Percentiles rank a stretch among this genome's conserved stretches.
Evolutionary conservation across 2,888 invertebrate genomes (phyloP).

Genomic region (Dexiosoma caninum): DNA sequence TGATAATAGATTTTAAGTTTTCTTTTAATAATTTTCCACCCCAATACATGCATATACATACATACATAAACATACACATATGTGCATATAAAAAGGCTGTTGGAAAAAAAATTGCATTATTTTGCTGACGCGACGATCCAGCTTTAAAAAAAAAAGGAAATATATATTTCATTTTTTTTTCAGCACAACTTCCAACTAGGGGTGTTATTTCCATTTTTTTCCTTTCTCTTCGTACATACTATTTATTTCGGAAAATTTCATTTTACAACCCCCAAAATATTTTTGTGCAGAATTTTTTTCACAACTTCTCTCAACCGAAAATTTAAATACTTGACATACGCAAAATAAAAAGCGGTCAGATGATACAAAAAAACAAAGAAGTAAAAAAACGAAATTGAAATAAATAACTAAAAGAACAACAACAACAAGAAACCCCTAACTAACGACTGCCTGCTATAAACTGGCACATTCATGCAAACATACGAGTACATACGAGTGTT

Average conservation of each 20-base stretch:
- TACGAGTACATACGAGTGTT: background rate
- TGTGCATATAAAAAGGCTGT: background rate
- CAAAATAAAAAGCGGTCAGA: constrained; percentile 49
- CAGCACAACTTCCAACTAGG: constrained; percentile 7
- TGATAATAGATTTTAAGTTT: constrained; percentile 18
- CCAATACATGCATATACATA: constrained; percentile 15
- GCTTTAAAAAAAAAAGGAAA: constrained; percentile 20
- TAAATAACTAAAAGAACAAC: constrained; percentile 8
- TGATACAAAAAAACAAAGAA: constrained; percentile 20
- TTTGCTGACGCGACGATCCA: constrained; percentile 59
- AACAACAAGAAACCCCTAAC: constrained; percentile 23
- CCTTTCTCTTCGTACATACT: constrained; percentile 3
- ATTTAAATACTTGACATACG: constrained; percentile 44
- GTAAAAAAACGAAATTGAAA: constrained; percentile 36
- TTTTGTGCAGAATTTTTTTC: constrained; percentile 51
- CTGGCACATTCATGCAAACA: background rate
- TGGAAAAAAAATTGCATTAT: constrained; percentile 57
- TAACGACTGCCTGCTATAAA: constrained; percentile 3
- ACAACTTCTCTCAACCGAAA: constrained; percentile 2
- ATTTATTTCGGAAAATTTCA: background rate
- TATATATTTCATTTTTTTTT: constrained; percentile 12
- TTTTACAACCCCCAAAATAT: constrained; percentile 44
- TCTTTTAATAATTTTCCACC: constrained; percentile 38
- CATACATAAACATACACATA: too few species aligned
- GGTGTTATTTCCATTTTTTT: constrained; percentile 26